Percentiles rank a stretch among this genome's conserved stretches.
phyloP scores from a whole-genome alignment of 2,113 vertebrate species.

The Pelusios castaneus region DNA sequence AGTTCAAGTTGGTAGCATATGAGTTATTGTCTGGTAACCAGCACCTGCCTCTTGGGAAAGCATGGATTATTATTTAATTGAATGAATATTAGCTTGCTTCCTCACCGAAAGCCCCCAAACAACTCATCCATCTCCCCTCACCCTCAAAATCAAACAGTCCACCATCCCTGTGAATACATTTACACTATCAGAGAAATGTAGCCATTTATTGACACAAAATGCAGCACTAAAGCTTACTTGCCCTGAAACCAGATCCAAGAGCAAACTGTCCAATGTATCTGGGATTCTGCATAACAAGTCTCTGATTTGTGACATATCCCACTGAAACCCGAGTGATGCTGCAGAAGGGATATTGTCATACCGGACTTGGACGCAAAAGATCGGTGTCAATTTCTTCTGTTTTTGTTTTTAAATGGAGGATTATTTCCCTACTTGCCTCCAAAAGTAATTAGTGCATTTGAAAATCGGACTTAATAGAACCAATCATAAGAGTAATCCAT shows the following conservation, averaged over 20 bases:
- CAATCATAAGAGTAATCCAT: not conserved
- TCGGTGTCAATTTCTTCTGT: not conserved
- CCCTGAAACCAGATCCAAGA: not conserved
- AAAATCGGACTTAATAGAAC: not conserved
- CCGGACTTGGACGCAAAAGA: not conserved
- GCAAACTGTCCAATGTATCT: not conserved
- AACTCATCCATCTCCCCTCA: not conserved
- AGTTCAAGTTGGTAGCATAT: accelerated
- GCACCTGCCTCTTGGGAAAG: not conserved
- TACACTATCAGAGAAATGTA: not conserved
- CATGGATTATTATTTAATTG: not conserved
- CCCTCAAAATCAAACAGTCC: not conserved
- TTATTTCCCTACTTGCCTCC: not conserved
- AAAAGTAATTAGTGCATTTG: not conserved
- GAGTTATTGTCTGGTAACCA: not conserved
- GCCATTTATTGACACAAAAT: not conserved
- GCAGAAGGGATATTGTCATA: not conserved
- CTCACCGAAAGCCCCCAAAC: not conserved
- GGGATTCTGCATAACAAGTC: not conserved
- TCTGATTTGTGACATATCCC: not conserved
- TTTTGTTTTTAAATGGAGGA: not conserved
- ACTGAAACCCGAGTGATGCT: not conserved
- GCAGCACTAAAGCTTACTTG: not conserved
- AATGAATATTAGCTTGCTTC: not conserved
- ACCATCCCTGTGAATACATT: not conserved